phyloP scores from a whole-genome alignment of 2,113 vertebrate species.

The Anser brachyrhynchus region DNA sequence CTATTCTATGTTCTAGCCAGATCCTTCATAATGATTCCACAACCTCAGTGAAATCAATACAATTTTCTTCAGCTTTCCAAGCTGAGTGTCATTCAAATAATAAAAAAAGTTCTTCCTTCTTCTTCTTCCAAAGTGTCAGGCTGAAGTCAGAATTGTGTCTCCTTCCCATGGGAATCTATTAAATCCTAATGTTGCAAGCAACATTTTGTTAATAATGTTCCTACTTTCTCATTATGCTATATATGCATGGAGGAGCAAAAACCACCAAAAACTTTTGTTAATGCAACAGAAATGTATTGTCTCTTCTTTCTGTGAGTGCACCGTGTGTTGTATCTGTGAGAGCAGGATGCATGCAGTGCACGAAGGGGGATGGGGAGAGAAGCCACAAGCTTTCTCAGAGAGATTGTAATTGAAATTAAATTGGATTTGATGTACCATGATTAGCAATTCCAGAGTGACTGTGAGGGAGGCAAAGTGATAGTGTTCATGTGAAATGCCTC shows the following conservation, averaged over 20 bases:
- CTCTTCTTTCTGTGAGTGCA: neutral
- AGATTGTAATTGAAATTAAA: constrained; percentile 39
- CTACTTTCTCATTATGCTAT: neutral
- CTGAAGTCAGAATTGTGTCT: neutral
- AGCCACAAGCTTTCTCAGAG: neutral
- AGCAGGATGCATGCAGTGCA: neutral
- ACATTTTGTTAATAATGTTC: neutral
- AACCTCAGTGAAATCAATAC: neutral
- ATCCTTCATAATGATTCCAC: neutral
- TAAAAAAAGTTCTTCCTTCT: neutral
- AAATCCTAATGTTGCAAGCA: neutral
- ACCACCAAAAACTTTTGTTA: neutral
- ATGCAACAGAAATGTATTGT: neutral
- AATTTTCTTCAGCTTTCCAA: neutral
- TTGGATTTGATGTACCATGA: neutral
- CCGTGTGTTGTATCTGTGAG: neutral
- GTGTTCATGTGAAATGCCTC: neutral
- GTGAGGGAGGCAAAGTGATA: neutral
- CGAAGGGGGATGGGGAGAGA: neutral
- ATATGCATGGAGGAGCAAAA: neutral
- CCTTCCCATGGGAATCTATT: constrained; percentile 13
- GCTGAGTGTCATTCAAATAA: neutral
- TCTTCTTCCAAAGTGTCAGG: neutral
- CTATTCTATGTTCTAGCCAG: neutral
- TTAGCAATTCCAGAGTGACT: neutral